Percentiles rank a stretch among this genome's conserved stretches.
Evolutionary conservation across 23 tunicate species (phyloP).

Genomic region (Diplosoma virens): DNA sequence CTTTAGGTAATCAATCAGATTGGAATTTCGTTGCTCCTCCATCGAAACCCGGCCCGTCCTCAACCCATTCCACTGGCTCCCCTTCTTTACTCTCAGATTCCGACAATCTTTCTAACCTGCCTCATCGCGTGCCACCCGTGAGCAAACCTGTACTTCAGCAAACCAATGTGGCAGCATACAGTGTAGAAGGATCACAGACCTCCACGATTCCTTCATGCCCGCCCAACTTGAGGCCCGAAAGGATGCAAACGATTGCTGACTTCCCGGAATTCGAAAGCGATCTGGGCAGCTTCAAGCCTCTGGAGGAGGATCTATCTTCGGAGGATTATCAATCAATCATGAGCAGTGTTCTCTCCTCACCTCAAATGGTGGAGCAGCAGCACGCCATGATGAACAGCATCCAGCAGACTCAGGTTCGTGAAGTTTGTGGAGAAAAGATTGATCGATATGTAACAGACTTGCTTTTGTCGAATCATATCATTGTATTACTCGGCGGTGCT

Average conservation of each 20-base stretch:
- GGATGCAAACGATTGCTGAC: not conserved
- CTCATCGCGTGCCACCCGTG: not conserved
- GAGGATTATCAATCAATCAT: not conserved
- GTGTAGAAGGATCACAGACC: too few relatives aligned
- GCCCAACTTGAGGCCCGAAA: too few relatives aligned
- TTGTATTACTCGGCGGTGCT: too few relatives aligned
- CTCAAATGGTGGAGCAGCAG: conserved; percentile 42
- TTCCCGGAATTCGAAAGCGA: conserved; percentile 36
- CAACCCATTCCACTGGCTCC: not conserved
- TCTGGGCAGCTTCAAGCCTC: conserved; percentile 27
- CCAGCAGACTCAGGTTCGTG: conserved; percentile 44
- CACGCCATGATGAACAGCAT: conserved; percentile 44
- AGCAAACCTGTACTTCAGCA: not conserved
- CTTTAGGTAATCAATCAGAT: too few relatives aligned
- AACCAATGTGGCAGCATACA: not conserved
- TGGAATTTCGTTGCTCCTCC: too few relatives aligned
- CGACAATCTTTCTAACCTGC: not conserved
- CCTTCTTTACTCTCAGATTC: not conserved
- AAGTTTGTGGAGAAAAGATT: not conserved
- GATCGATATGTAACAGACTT: not conserved
- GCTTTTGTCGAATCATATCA: too few relatives aligned
- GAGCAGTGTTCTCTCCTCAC: conserved; percentile 34
- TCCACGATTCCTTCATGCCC: too few relatives aligned
- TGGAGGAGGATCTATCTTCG: conserved; percentile 12
- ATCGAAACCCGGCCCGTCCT: not conserved